Conservation (phyloP, 2,888 invertebrate species). For the Archips xylosteana region DNA sequence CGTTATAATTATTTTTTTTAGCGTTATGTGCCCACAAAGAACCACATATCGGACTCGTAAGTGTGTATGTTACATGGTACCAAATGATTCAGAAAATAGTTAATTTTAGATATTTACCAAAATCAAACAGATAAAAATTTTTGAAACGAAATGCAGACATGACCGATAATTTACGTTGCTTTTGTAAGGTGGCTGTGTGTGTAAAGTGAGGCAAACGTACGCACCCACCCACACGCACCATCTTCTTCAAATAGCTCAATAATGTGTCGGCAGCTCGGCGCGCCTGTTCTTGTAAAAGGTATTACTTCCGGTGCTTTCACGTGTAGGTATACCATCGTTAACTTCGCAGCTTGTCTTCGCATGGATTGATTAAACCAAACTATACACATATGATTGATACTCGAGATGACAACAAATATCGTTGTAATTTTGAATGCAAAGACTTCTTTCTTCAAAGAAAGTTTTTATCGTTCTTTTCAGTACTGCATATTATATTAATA, state of each 20-base stretch:
- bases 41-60: too few species aligned
- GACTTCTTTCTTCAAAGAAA: too few species aligned
- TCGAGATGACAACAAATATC: not conserved
- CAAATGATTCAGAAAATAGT: too few species aligned
- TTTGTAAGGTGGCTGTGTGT: too few species aligned
- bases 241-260: conserved; percentile 40
- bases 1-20: not conserved
- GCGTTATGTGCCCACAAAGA: not conserved
- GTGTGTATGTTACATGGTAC: too few species aligned
- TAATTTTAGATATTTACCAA: not conserved
- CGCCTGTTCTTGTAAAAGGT: conserved; percentile 55
- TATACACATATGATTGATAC: not conserved
- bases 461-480: too few species aligned
- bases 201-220: not conserved
- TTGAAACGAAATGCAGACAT: too few species aligned
- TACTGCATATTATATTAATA: too few species aligned
- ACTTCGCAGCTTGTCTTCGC: not conserved
- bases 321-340: conserved; percentile 42
- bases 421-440: not conserved
- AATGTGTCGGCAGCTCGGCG: conserved; percentile 43
- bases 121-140: too few species aligned
- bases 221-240: not conserved
- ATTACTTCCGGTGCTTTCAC: conserved; percentile 66
- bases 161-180: too few species aligned
- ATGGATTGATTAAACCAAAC: not conserved